These are phyloP conservation scores for Parotia lawesii DNA, from an alignment of 2,113 vertebrate species.

Conservation along the genomic window DNA sequence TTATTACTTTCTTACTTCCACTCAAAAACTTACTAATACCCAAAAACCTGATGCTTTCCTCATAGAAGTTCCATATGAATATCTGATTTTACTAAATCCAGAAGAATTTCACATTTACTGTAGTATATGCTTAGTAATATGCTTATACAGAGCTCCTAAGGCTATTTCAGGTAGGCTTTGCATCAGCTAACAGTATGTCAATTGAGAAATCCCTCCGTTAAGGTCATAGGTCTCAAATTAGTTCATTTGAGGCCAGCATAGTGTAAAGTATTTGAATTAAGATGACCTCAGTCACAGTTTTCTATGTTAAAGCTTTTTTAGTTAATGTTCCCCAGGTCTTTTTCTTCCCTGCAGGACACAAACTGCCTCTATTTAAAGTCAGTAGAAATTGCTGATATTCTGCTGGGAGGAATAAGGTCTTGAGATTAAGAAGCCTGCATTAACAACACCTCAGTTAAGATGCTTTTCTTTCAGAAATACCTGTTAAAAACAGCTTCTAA, in stretches of 20 bases:
- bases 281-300: conserved; percentile 34
- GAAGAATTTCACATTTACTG: not conserved
- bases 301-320: conserved; percentile 27
- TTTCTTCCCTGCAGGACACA: conserved; percentile 41
- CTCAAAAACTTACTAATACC: not conserved
- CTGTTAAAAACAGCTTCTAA: not conserved
- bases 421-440: not conserved
- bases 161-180: not conserved
- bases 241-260: conserved; percentile 25
- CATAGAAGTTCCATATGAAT: not conserved
- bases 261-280: conserved; percentile 37
- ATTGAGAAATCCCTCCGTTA: not conserved
- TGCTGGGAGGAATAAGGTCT: not conserved
- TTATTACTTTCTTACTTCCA: not conserved
- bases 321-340: not conserved
- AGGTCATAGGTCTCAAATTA: conserved; percentile 42
- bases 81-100: not conserved
- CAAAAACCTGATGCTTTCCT: not conserved
- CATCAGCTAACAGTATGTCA: not conserved
- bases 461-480: not conserved
- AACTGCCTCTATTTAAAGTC: conserved; percentile 29
- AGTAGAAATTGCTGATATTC: conserved; percentile 17
- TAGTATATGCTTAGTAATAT: not conserved
- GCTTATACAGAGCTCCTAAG: not conserved
- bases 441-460: not conserved